A percentile compares a stretch with the other conserved stretches of the same genome.
Evolutionary conservation across 2,888 invertebrate species (phyloP).

Genomic region (Aspidiotus destructor): DNA sequence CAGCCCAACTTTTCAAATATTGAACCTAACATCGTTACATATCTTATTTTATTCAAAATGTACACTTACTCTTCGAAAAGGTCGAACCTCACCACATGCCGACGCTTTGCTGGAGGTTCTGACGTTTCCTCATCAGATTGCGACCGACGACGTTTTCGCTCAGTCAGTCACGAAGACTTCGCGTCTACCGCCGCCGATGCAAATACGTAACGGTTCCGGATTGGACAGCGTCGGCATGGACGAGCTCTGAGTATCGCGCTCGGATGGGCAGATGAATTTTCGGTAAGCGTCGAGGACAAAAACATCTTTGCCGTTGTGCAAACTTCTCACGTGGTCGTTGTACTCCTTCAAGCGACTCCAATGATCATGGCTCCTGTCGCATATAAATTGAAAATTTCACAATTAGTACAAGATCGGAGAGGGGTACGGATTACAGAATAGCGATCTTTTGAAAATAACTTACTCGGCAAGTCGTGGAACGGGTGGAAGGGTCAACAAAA

Average conservation of each 20-base stretch:
- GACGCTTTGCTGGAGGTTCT: no score
- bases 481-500: slow-evolving; percentile 36
- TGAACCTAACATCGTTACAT: no score
- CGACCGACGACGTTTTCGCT: no score
- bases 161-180: not conserved
- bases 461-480: slow-evolving; percentile 35
- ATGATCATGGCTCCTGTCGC: slow-evolving; percentile 17
- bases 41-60: not conserved
- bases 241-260: not conserved
- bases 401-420: no score
- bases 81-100: no score
- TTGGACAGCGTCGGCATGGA: not conserved
- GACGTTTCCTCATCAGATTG: no score
- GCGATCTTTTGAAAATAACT: no score
- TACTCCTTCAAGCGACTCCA: slow-evolving; percentile 12
- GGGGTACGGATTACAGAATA: no score
- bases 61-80: slow-evolving; percentile 16
- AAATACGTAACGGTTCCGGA: slow-evolving; percentile 7
- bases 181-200: not conserved
- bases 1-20: no score
- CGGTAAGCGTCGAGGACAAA: slow-evolving; percentile 12
- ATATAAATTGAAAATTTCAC: no score
- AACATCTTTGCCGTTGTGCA: slow-evolving; percentile 6
- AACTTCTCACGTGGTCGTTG: not conserved
- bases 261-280: slow-evolving; percentile 5